Conservation (phyloP, 2,888 invertebrate species). For the Melinaea marsaeus region DNA sequence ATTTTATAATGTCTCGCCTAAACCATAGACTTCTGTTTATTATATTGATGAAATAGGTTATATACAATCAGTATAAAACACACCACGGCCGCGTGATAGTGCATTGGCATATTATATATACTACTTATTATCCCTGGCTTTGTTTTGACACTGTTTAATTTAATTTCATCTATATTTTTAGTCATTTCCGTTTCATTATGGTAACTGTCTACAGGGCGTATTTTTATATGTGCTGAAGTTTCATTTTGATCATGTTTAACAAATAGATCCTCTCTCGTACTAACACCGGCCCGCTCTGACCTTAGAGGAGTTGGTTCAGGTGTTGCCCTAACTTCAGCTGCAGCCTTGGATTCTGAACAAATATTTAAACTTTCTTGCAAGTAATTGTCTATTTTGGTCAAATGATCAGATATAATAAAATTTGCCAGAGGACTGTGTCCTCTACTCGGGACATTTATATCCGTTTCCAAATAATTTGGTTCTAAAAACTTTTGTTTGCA, state of each 20-base stretch:
- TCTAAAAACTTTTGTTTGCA: conserved; percentile 55
- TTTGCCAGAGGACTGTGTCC: conserved; percentile 42
- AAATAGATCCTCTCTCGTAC: conserved; percentile 1
- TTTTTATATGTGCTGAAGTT: neutral
- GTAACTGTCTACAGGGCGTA: conserved; percentile 8
- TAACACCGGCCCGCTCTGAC: conserved; percentile 10
- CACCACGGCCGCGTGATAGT: conserved; percentile 73
- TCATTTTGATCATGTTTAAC: neutral
- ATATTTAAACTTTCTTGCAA: conserved; percentile 66
- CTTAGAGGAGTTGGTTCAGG: conserved; percentile 7
- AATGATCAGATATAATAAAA: conserved; percentile 58
- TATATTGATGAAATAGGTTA: conserved; percentile 72
- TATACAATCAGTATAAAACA: conserved; percentile 75
- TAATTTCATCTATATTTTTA: conserved; percentile 35
- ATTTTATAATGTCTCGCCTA: conserved; percentile 38
- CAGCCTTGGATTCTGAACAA: conserved; percentile 46
- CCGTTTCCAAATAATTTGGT: conserved; percentile 29
- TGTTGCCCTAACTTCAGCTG: conserved; percentile 1
- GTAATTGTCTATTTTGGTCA: conserved; percentile 66
- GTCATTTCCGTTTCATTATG: conserved; percentile 9
- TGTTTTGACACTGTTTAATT: conserved; percentile 58
- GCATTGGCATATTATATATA: conserved; percentile 72
- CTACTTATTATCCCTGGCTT: conserved; percentile 54
- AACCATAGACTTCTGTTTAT: conserved; percentile 56
- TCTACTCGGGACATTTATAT: conserved; percentile 25